Evolutionary conservation across 1,140 invertebrate genomes (phyloP).

Genomic region (Vanessa atalanta): DNA sequence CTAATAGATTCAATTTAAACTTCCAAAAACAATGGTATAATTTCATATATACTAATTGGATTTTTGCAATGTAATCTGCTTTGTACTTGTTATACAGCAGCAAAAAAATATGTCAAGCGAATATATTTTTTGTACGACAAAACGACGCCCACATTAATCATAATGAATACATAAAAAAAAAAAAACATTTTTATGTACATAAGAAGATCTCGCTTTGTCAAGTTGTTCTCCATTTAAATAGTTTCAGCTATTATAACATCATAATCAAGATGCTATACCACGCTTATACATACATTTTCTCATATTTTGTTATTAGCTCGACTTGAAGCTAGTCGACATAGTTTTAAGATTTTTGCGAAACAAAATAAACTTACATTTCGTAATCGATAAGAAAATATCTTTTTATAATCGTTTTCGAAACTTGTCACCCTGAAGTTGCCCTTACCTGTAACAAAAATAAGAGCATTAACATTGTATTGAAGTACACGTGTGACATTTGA

Average conservation of each 20-base stretch:
- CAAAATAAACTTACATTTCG: not conserved
- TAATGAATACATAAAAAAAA: not conserved
- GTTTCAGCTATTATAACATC: not conserved
- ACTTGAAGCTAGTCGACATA: no score
- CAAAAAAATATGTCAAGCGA: not conserved
- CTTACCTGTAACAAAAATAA: conserved; percentile 66
- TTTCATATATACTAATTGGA: no score
- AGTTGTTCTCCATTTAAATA: not conserved
- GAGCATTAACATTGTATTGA: conserved; percentile 45
- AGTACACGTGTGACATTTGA: conserved; percentile 56
- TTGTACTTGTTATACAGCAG: not conserved
- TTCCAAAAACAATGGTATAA: no score
- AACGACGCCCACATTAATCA: not conserved
- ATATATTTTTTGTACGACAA: not conserved
- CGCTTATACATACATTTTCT: no score
- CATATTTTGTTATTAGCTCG: no score
- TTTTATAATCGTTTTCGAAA: conserved; percentile 15
- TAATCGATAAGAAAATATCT: not conserved
- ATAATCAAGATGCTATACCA: no score
- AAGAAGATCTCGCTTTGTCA: no score
- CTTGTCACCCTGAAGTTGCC: not conserved
- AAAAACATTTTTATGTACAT: not conserved
- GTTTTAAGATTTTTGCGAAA: no score
- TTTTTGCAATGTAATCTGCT: not conserved
- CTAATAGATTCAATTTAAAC: no score